Evolutionary conservation across 64 coral and sea anemone genomes (phyloP).

Genomic region (Porites lutea): DNA sequence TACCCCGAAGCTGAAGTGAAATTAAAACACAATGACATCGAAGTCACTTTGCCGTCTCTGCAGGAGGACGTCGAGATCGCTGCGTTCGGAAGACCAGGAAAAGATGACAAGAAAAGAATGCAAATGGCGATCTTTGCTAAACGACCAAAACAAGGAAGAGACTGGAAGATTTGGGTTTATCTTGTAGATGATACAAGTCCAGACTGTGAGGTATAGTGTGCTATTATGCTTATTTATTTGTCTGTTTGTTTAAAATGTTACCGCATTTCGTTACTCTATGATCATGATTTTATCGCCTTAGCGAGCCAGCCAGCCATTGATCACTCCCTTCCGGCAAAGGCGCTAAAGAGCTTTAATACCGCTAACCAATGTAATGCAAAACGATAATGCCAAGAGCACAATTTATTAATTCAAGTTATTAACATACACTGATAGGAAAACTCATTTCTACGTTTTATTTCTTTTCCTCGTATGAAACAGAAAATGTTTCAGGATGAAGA

Average conservation of each 20-base stretch:
- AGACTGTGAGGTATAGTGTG: constrained; percentile 3
- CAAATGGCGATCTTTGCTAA: constrained; percentile 29
- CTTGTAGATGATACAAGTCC: constrained; percentile 17
- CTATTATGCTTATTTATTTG: background rate
- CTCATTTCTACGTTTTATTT: background rate
- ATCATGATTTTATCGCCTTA: no score
- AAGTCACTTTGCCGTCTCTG: background rate
- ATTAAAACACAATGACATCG: constrained; percentile 28
- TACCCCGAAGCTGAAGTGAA: background rate
- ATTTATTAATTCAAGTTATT: no score
- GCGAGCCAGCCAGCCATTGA: no score
- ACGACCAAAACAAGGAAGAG: constrained; percentile 8
- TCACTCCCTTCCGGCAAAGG: no score
- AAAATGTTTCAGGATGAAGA: constrained; percentile 26
- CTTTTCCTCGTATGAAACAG: background rate
- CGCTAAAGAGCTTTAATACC: no score
- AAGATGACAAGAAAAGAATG: constrained; percentile 28
- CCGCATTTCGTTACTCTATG: no score
- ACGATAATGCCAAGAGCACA: no score
- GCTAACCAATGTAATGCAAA: no score
- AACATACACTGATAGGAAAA: background rate
- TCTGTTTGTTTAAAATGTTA: no score
- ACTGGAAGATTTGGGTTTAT: constrained; percentile 31
- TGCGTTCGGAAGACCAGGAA: constrained; percentile 30
- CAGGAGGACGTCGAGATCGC: constrained; percentile 12